phyloP scores from a whole-genome alignment of 2,888 invertebrate species.

The Gastracanthus pulcherrimus region DNA sequence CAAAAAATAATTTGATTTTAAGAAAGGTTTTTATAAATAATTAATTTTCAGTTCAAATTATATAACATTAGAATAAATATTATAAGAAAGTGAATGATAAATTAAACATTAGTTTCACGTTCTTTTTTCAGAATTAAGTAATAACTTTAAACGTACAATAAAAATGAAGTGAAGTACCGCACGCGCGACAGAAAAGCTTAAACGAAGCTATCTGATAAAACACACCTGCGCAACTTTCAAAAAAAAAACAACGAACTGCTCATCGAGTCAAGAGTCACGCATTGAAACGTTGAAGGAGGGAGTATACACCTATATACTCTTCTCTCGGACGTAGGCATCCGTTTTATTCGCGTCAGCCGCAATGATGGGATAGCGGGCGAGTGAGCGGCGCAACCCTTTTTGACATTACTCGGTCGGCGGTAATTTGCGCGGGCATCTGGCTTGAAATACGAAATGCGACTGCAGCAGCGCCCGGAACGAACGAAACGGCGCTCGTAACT shows the following conservation, averaged over 20 bases:
- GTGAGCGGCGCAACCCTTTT: constrained; percentile 56
- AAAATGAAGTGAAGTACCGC: too few species aligned
- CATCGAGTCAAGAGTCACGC: not conserved
- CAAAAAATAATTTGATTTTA: too few species aligned
- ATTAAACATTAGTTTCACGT: too few species aligned
- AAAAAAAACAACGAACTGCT: not conserved
- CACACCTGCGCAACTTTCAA: not conserved
- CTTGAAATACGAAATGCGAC: constrained; percentile 58
- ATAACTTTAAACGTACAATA: too few species aligned
- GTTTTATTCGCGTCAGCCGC: constrained; percentile 38
- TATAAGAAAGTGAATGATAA: too few species aligned
- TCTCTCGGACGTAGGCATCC: not conserved
- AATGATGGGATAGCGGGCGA: constrained; percentile 21
- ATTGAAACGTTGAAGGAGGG: too few species aligned
- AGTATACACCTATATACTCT: not conserved
- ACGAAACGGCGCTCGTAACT: constrained; percentile 64
- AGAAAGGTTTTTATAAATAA: too few species aligned
- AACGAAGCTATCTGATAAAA: not conserved
- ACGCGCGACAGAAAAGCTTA: not conserved
- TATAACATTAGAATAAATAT: too few species aligned
- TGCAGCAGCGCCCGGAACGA: constrained; percentile 38
- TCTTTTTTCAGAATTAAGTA: too few species aligned
- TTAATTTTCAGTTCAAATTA: too few species aligned
- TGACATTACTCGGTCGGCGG: constrained; percentile 53
- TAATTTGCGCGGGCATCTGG: constrained; percentile 67